Evolutionary conservation across 2,888 invertebrate species (phyloP), one percentile per base, ranked within the genome.

Genomic region (Lymantria dispar): DNA sequence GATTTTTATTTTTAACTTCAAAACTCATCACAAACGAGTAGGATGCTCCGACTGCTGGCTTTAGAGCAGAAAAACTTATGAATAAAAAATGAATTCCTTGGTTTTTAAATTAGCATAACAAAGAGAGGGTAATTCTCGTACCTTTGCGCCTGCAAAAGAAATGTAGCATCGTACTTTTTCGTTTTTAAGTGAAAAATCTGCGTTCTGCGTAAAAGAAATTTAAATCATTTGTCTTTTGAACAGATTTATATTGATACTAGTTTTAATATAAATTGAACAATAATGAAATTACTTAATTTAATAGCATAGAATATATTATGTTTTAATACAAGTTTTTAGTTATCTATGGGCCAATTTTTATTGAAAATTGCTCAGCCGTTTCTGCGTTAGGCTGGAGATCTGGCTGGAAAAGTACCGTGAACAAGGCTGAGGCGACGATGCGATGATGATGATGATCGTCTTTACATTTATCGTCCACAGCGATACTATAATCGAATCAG

Each of bases 11-110:
- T 77, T 75, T 72, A 78, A 77, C 74, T 78, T 76, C 69, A 80
- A 68, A 84, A 81, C 81, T 87, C 83, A 86, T 87, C 85, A 74
- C 80, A 77, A 80, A 78, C 79, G 77, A 83, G 82, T 85, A 78
- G 80, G 80, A 84, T 85, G 83, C 86, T 85, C 84, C 73, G 78
- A 84, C 85, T 85, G 87, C 80, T 80, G 79, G 83, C 85, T 87
- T 83, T 79, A 79, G 82, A 85, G 83, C 85, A 85, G 85, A 88
- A 89, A 89, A 89, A 88, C 88, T 89, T 89, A 89, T 89, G 90
- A 91, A 91, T 91, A 90, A 89, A 89, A 88, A 88, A 90, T 89
- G 89, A 89, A 90, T 87, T 86, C 88, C 88, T 87, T 87, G 86
- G 89, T 88, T 88, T 88, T 87, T 84, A 90, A 89, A 90, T 90